Evolutionary conservation across 2,888 invertebrate species (phyloP), one percentile per base, ranked within the genome.

Genomic region (Timema podura): DNA sequence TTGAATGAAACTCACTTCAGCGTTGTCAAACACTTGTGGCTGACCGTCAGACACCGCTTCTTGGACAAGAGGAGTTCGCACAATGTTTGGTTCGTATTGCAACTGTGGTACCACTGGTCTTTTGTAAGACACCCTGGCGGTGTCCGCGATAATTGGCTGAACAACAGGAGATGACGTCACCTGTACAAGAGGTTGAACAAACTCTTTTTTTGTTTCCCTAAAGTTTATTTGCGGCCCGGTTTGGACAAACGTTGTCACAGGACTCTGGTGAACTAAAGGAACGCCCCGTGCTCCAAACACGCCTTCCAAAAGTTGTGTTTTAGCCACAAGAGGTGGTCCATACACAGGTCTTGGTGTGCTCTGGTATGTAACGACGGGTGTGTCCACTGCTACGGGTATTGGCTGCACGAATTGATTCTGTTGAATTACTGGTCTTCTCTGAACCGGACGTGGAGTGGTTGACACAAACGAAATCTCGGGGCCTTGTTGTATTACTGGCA

Each of bases 321-420:
- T 61, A 11, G 66, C 7, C 45, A 30, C 51, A 9, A 15, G n/a
- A 11, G 66, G 51, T 10, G 49, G 10, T 13, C 49, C 45, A 48
- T 15, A 5, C 49, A n/a, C 51, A 51, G 66, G 66, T 44, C 44
- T 49, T 2, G 44, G n/a, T 0, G 66, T 66, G 15, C 51, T 51
- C 6, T 66, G 66, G 48, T 66, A 66, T 6, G 66, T 66, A 48
- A 44, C 10, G 16, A 66, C 66, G 9, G 66, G 66, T 30, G 30
- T 30, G 30, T 30, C 30, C 30, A 66, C 16, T 13, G 30, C 10
- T 8, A n/a, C 8, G 16, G 48, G n/a, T 8, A 66, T 16, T 13
- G 66, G 51, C 8, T 48, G 44, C 8, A 66, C 16, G 9, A 30
- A 16, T 5, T 48, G 9, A 46, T 65, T 65, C 48, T 47, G 65